phyloP scores from a whole-genome alignment of 92 coral and sea anemone species.

The Palythoa heliodiscus region DNA sequence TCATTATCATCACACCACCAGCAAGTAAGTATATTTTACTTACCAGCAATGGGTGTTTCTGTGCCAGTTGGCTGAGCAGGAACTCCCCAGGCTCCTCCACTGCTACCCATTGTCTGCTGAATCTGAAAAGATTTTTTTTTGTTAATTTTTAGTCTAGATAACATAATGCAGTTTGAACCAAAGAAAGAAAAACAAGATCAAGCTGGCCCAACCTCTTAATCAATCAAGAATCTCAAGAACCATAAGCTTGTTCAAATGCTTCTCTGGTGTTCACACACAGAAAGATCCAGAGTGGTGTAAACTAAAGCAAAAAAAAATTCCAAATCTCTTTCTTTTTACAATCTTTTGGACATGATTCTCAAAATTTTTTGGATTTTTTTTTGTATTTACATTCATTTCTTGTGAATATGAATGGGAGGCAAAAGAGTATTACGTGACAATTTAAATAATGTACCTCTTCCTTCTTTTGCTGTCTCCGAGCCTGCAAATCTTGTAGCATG shows the following conservation, averaged over 20 bases:
- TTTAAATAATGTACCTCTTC: conserved; percentile 6
- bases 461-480: conserved; percentile 40
- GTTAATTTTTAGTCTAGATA: neutral
- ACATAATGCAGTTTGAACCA: neutral
- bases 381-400: neutral
- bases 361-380: neutral
- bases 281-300: no score
- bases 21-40: no score
- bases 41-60: neutral
- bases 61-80: neutral
- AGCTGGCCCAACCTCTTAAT: neutral
- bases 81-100: conserved; percentile 43
- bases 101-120: conserved; percentile 22
- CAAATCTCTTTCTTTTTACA: no score
- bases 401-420: no score
- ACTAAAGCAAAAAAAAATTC: no score
- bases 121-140: neutral
- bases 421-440: neutral
- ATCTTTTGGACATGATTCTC: no score
- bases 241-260: neutral
- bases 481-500: conserved; percentile 44
- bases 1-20: no score
- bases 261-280: no score
- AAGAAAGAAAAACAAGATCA: no score
- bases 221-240: neutral